Conservation (phyloP, 2,113 vertebrate genomes). For the Galeopterus variegatus region DNA sequence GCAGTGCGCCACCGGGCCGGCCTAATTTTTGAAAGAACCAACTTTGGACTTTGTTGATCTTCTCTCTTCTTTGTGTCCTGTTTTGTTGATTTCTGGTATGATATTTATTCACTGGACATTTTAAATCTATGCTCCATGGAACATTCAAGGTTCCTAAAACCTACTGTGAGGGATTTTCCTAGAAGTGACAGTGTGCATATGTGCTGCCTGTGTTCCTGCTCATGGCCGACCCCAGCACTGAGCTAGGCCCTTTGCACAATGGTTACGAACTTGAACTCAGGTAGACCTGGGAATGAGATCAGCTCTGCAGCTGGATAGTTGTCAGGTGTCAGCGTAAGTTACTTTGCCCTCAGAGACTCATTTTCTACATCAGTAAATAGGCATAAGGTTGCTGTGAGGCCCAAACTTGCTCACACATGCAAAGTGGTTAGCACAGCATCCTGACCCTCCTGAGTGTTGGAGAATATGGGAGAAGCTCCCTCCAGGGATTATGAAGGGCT, state of each 20-base stretch:
- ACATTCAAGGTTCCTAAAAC: neutral
- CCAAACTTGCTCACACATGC: neutral
- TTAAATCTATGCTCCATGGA: neutral
- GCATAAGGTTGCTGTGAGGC: neutral
- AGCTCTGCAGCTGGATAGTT: neutral
- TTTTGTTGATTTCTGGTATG: neutral
- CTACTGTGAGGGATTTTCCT: neutral
- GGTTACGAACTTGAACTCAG: neutral
- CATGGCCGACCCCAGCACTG: neutral
- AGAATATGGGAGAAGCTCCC: no score
- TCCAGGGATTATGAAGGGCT: neutral
- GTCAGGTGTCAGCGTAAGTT: neutral
- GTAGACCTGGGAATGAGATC: neutral
- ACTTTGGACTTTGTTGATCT: neutral
- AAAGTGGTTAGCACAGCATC: neutral
- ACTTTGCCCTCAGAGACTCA: neutral
- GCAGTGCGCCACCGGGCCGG: no score
- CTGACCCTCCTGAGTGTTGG: neutral
- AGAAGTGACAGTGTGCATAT: no score
- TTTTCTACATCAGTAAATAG: neutral
- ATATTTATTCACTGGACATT: neutral
- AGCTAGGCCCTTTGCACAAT: no score
- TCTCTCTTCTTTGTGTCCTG: neutral
- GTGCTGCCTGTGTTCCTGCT: no score
- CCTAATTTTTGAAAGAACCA: neutral